These are phyloP conservation scores for Drosophila kanekoi DNA, from an alignment of 2,888 invertebrate species.

Conservation along the genomic window DNA sequence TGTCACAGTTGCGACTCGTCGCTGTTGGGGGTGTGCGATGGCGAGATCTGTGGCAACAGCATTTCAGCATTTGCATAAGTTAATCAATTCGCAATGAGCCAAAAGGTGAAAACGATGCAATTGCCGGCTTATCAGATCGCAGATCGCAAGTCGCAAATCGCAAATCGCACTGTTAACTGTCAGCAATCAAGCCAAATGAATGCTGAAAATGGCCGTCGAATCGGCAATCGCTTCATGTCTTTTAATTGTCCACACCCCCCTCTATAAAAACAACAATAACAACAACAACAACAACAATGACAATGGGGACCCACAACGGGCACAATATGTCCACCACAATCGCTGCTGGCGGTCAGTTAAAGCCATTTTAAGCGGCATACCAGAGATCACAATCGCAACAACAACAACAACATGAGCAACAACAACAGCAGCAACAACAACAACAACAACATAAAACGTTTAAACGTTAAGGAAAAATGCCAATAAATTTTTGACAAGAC, in stretches of 20 bases:
- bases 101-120: slow-evolving; percentile 73
- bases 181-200: slow-evolving; percentile 61
- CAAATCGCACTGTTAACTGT: slow-evolving; percentile 57
- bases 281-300: slow-evolving; percentile 19
- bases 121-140: slow-evolving; percentile 48
- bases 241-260: slow-evolving; percentile 63
- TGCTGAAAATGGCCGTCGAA: slow-evolving; percentile 40
- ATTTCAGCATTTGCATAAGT: slow-evolving; percentile 81
- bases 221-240: slow-evolving; percentile 55
- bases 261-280: background rate
- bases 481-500: slow-evolving; percentile 78
- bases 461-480: slow-evolving; percentile 59
- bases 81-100: slow-evolving; percentile 82
- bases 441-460: slow-evolving; percentile 31
- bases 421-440: slow-evolving; percentile 31
- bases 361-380: slow-evolving; percentile 62
- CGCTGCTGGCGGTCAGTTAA: slow-evolving; percentile 50
- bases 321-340: slow-evolving; percentile 45
- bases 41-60: slow-evolving; percentile 54
- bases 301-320: slow-evolving; percentile 21
- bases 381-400: slow-evolving; percentile 66
- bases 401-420: slow-evolving; percentile 16
- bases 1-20: slow-evolving; percentile 67
- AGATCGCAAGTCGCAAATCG: background rate
- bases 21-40: slow-evolving; percentile 41